Conservation (phyloP, 2,797 vertebrate species). For the Anguilla pacifica region DNA sequence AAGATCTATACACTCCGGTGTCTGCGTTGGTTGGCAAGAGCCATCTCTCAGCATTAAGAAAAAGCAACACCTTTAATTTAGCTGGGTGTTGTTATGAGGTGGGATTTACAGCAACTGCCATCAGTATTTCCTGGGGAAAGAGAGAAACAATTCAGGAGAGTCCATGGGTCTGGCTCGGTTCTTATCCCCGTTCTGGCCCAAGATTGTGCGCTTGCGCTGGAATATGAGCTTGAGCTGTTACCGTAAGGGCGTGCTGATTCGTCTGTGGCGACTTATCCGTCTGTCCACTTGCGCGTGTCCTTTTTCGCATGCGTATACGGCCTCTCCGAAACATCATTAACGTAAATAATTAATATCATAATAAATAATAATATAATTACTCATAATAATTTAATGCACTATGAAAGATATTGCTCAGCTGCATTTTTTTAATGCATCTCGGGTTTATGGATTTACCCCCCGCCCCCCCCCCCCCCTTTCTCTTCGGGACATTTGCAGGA, state of each 20-base stretch:
- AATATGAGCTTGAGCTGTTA: background rate
- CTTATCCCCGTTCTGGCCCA: background rate
- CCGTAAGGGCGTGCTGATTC: background rate
- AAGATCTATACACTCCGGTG: too few species aligned
- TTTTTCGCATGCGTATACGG: background rate
- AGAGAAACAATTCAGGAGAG: background rate
- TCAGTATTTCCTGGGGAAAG: background rate
- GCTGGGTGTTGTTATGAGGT: too few species aligned
- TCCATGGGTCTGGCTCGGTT: too few species aligned
- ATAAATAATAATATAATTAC: background rate
- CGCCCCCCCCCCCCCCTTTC: background rate
- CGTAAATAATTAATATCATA: too few species aligned
- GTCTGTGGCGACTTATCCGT: background rate
- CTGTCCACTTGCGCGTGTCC: background rate
- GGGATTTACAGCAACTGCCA: too few species aligned
- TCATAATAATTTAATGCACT: background rate
- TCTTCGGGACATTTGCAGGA: background rate
- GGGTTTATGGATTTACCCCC: background rate
- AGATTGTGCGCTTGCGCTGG: background rate
- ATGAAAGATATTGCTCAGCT: background rate
- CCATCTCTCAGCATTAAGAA: too few species aligned
- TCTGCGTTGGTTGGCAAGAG: too few species aligned
- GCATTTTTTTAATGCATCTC: background rate
- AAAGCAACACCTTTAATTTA: too few species aligned
- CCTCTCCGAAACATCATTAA: background rate